These are phyloP conservation scores for Rhagium mordax DNA, from an alignment of 2,888 invertebrate genomes.

Conservation along the genomic window DNA sequence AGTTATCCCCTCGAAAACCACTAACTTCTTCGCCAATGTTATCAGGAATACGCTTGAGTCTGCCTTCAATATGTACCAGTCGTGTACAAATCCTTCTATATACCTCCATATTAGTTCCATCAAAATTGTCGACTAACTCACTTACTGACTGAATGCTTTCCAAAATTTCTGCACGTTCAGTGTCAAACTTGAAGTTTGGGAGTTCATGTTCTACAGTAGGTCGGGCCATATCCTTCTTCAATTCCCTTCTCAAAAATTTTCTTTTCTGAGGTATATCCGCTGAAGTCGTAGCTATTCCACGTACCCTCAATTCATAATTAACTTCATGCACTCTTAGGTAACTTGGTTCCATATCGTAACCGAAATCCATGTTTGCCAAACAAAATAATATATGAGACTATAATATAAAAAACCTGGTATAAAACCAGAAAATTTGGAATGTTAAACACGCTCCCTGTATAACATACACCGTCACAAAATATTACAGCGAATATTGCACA, in stretches of 20 bases:
- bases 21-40: neutral
- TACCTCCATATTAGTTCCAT: neutral
- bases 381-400: too few species aligned
- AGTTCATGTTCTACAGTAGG: neutral
- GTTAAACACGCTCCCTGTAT: too few species aligned
- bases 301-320: neutral
- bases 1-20: neutral
- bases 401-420: too few species aligned
- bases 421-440: too few species aligned
- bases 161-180: neutral
- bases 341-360: neutral
- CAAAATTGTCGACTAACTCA: neutral
- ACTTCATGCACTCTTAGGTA: constrained; percentile 4
- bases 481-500: too few species aligned
- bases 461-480: too few species aligned
- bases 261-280: neutral
- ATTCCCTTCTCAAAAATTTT: constrained; percentile 5
- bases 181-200: neutral
- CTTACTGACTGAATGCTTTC: neutral
- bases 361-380: too few species aligned
- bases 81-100: neutral
- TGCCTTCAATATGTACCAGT: neutral
- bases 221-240: neutral
- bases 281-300: neutral
- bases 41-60: too few species aligned